Base-by-base conservation (phyloP, 2,888 invertebrate genomes). In the Eutolmus rufibarbis region DNA sequence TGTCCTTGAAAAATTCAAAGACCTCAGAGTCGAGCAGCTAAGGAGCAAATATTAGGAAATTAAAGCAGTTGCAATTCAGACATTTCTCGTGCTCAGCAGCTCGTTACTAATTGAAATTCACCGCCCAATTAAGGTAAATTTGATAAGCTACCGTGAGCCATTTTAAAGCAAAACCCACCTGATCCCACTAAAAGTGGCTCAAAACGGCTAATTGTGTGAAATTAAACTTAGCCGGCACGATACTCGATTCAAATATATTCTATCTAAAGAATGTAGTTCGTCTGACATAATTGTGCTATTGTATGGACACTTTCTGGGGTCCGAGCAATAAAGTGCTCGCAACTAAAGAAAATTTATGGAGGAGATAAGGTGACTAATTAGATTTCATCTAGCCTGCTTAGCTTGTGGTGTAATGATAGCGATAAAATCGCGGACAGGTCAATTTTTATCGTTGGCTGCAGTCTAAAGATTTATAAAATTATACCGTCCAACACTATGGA, bases 31-130 rank as follows among this genome's bases (percentile, higher is more conserved):
- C 66, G 14, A 28, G 19, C 23, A 66, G 4, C 12, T 66, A 66
- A 66, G 66, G 66, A 66, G 66, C 12, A 66, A 66, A 66, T 66
- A 66, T 66, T 66, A 14, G 66, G 66, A 66, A 66, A 66, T 23
- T 28, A 19, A 66, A 66, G 28, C 14, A 37, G 34, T 57, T 37
- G 82, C 57, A 82, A 56, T 28, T 51, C n/a, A 16, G 12, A 14
- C 88, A 86, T 88, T 88, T 86, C 86, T 82, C 40, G 77, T 88
- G 88, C 57, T 88, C 86, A 87, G n/a, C 82, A 78, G 66, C 82
- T 88, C 88, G 88, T 84, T 76, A 56, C 88, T 88, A 88, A 88
- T 88, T 88, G 86, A 88, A 88, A 88, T 88, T 88, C 88, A 82
- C 57, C 88, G 86, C 86, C 37, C 82, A 82, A 57, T 82, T 82